Evolutionary conservation across 2,797 vertebrate genomes (phyloP), one percentile per base, ranked within the genome.

Genomic region (Sylvilagus floridanus): DNA sequence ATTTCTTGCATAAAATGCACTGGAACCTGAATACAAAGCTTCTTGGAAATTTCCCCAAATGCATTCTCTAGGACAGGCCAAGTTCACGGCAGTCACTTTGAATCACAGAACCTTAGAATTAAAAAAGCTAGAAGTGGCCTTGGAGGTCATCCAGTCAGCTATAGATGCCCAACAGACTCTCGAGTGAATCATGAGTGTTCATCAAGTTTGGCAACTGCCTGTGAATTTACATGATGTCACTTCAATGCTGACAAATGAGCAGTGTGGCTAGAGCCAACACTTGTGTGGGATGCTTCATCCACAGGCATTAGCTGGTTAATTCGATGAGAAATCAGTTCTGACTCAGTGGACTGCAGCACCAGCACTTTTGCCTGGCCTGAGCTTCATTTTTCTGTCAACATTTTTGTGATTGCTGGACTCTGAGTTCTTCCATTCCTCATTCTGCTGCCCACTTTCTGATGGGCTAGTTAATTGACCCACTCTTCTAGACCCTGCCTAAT

Each of bases 141-240:
- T 78, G 96, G 90, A 94, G 93, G 93, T 95, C 79, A 93, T 73
- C 65, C 72, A 69, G 72, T 95, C 88, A 91, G 85, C 90, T 85
- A 30, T 79, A 37, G 91, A 17, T 94, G 69, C 76, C 52, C 79
- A 87, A 83, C 63, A 95, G 85, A 94, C 30, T 91, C 71, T 66
- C 77, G 65, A 96, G 88, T 96, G 94, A 97, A 96, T 96, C 85
- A 94, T 91, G 92, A 72, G 57, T 94, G 96, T 94, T 96, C 88
- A 89, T 92, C 76, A 91, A 89, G 76, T 96, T 93, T 96, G 95
- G 95, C 95, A 94, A 94, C 88, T 93, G 93, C 81, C 79, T 95
- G 85, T 90, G 79, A 96, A 95, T 97, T 95, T 94, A 84, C 81
- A 95, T 96, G 93, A 96, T 95, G 90, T 95, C 88, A 93, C 42